Conservation (phyloP, 2,888 invertebrate species). For the Archips xylosteana region DNA sequence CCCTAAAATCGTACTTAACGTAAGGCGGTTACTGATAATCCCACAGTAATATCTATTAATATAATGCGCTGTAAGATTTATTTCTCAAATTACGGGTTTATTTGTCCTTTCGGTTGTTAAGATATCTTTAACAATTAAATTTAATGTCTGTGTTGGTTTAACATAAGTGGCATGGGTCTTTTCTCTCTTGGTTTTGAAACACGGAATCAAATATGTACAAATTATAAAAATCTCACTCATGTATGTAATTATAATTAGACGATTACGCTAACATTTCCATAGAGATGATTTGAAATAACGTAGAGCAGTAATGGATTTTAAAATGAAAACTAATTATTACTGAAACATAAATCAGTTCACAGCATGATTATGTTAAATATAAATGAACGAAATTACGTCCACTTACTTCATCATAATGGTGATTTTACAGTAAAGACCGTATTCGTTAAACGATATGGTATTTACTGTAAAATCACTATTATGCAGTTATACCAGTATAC, state of each 20-base stretch:
- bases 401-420: too few relatives aligned
- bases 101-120: constrained; percentile 23
- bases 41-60: constrained; percentile 23
- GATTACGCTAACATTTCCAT: not conserved
- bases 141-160: constrained; percentile 22
- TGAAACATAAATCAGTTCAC: not conserved
- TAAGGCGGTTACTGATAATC: constrained; percentile 27
- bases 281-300: not conserved
- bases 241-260: constrained; percentile 2
- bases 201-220: not conserved
- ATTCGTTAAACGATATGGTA: too few relatives aligned
- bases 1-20: constrained; percentile 20
- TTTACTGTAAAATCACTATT: too few relatives aligned
- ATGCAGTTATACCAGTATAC: too few relatives aligned
- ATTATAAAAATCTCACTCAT: not conserved
- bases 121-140: constrained; percentile 3
- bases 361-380: not conserved
- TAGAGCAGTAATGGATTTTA: not conserved
- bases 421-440: too few relatives aligned
- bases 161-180: not conserved
- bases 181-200: not conserved
- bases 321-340: not conserved
- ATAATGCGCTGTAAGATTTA: constrained; percentile 29
- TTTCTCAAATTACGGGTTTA: constrained; percentile 17
- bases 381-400: not conserved